These are phyloP conservation scores for Drosophila peninsularis DNA, from an alignment of 2,888 invertebrate genomes.

Conservation along the genomic window DNA sequence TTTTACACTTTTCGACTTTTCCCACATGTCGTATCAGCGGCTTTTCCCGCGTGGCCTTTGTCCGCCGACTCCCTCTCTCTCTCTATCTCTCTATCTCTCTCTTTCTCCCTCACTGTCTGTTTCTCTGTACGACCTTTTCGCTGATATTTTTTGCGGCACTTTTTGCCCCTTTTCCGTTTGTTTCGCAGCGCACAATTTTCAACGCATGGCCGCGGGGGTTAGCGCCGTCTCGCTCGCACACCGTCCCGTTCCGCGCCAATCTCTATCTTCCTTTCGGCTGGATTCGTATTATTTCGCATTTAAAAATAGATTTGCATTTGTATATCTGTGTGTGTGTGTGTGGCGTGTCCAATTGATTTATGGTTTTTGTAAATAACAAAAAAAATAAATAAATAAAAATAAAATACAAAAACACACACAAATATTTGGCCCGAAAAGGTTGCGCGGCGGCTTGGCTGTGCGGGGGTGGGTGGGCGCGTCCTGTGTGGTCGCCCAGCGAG, in stretches of 20 bases:
- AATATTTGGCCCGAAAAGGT: conserved; percentile 67
- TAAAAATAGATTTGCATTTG: conserved; percentile 84
- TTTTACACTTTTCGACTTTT: conserved; percentile 75
- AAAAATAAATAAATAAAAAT: conserved; percentile 40
- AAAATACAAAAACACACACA: conserved; percentile 40
- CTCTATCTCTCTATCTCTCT: neutral
- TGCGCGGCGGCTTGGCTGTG: conserved; percentile 57
- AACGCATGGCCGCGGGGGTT: conserved; percentile 69
- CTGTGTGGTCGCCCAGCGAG: conserved; percentile 45
- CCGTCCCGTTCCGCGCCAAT: conserved; percentile 16
- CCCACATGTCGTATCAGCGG: conserved; percentile 77
- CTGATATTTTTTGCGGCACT: conserved; percentile 43
- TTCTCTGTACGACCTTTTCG: conserved; percentile 37
- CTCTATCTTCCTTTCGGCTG: conserved; percentile 47
- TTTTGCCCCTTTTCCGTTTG: conserved; percentile 55
- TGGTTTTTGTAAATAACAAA: conserved; percentile 83
- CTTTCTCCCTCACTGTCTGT: neutral
- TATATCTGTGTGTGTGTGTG: conserved; percentile 40
- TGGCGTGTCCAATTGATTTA: conserved; percentile 84
- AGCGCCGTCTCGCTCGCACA: conserved; percentile 23
- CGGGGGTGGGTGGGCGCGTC: conserved; percentile 23
- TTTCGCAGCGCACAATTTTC: conserved; percentile 62
- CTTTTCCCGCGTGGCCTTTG: conserved; percentile 75
- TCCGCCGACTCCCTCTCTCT: conserved; percentile 23
- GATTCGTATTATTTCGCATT: conserved; percentile 84